A percentile compares a stretch with the other conserved stretches of the same genome.
Evolutionary conservation across 2,888 invertebrate species (phyloP).

Genomic region (Pterostichus madidus): DNA sequence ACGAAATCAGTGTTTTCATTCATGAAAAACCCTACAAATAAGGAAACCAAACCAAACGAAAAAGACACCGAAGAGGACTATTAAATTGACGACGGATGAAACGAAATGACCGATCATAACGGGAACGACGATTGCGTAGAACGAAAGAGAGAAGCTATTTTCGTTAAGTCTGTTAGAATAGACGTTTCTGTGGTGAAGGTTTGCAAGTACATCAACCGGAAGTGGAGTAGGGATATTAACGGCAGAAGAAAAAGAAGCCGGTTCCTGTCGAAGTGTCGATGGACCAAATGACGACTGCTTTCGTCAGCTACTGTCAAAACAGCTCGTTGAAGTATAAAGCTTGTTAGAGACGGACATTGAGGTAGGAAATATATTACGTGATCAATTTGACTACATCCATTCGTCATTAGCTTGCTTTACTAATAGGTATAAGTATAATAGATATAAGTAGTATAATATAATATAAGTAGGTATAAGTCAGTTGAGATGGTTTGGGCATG

Average conservation of each 20-base stretch:
- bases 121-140: not conserved
- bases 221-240: slow-evolving; percentile 43
- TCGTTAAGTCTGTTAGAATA: slow-evolving; percentile 37
- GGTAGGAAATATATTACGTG: too few relatives aligned
- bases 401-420: too few relatives aligned
- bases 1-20: too few relatives aligned
- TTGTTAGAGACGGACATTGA: slow-evolving; percentile 21
- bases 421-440: too few relatives aligned
- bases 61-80: not conserved
- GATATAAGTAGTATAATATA: too few relatives aligned
- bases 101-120: slow-evolving; percentile 48
- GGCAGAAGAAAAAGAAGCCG: not conserved
- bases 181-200: not conserved
- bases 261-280: slow-evolving; percentile 5
- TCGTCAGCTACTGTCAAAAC: slow-evolving; percentile 58
- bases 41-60: not conserved
- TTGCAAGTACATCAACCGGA: slow-evolving; percentile 39
- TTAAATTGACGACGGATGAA: slow-evolving; percentile 9
- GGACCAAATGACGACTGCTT: slow-evolving; percentile 38
- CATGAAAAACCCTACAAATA: not conserved
- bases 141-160: slow-evolving; percentile 34
- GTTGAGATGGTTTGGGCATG: too few relatives aligned
- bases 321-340: slow-evolving; percentile 44
- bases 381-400: too few relatives aligned
- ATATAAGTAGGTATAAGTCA: too few relatives aligned